Evolutionary conservation across 2,797 vertebrate genomes (phyloP), one percentile per base, ranked within the genome.

Genomic region (Pangasius krempfi): DNA sequence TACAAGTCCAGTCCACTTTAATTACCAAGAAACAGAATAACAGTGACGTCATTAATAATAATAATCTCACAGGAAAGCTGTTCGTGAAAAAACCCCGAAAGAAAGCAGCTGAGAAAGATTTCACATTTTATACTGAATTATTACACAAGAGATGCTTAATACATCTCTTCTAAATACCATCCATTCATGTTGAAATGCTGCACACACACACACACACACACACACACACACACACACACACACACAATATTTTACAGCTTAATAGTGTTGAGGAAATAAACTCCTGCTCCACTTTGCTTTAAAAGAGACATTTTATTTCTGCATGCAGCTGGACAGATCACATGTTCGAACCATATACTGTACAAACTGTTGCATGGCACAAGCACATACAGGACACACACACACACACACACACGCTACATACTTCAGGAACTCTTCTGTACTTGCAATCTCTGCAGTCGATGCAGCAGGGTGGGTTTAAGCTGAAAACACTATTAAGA

Each of bases 301-400:
- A 86, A 72, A 47, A 88, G 54, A 80, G 1, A 64, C 3, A 16
- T 13, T 89, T 89, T 89, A 86, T 62, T 89, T 73, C 22, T 52
- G 84, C 84, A 89, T 86, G 88, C 88, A 64, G 82, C 40, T 54
- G 40, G 33, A 86, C 88, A 89, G 76, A 58, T 68, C 62, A 84
- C 73, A 88, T 62, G 52, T 76, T 76, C n/a, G 8, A 73, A 80
- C 64, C 52, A 37, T 40, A 75, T 22, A 58, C 64, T 80, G 64
- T 86, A 86, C 88, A 86, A 20, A 80, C 60, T 70, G 60, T 70
- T 37, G 47, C 76, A 73, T 50, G 40, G 27, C 76, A 86, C n/a
- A 47, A 89, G 62, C 73, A 68, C 60, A 54, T 84, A 88, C 80
- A 60, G 37, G 0, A 52, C 56, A 54, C 37, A 37, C 37, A 37